Evolutionary conservation across 2,888 invertebrate genomes (phyloP).

Genomic region (Drosophila vallismaia): DNA sequence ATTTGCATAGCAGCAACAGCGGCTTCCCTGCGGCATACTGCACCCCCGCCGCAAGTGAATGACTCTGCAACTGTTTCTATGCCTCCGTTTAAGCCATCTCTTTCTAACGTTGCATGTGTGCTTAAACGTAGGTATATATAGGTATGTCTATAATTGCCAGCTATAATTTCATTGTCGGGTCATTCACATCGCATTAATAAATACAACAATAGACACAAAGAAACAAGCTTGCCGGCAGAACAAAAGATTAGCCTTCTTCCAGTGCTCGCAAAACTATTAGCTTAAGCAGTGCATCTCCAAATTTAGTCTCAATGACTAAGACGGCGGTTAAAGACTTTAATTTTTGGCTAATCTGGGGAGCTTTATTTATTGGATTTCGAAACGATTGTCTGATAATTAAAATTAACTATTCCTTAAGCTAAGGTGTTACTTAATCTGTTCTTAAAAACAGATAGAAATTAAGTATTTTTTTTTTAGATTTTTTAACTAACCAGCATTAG

Average conservation of each 20-base stretch:
- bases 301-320: background rate
- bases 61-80: constrained; percentile 48
- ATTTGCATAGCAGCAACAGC: constrained; percentile 5
- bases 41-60: constrained; percentile 35
- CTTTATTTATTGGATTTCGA: background rate
- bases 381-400: background rate
- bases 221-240: constrained; percentile 17
- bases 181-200: constrained; percentile 67
- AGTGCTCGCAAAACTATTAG: background rate
- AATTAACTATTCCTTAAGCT: background rate
- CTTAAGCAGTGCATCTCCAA: background rate
- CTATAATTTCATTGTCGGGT: constrained; percentile 59
- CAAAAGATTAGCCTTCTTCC: constrained; percentile 10
- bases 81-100: background rate
- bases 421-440: no score
- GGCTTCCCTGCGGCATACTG: constrained; percentile 18
- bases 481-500: background rate
- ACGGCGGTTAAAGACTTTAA: background rate
- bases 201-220: background rate
- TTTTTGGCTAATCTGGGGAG: background rate
- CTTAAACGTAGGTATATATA: background rate
- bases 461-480: background rate
- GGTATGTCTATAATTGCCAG: constrained; percentile 28
- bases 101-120: constrained; percentile 8
- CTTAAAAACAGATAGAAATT: no score